A percentile compares a stretch with the other conserved stretches of the same genome.
These are phyloP conservation scores for Eurytoma adleriae DNA, from an alignment of 2,888 invertebrate species.

Conservation along the genomic window DNA sequence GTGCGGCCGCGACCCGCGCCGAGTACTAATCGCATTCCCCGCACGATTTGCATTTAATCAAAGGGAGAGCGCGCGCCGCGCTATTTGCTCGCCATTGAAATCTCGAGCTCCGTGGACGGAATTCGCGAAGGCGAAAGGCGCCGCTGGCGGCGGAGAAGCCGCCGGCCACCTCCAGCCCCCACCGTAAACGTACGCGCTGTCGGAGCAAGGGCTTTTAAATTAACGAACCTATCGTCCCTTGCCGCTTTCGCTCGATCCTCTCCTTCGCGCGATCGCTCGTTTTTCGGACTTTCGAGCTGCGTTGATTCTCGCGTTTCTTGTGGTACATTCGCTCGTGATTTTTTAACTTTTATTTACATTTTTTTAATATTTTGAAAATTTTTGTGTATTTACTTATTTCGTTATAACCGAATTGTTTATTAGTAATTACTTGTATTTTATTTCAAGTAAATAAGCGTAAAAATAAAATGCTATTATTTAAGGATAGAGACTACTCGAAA, in stretches of 20 bases:
- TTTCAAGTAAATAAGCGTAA: too few species aligned
- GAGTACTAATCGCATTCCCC: constrained; percentile 74
- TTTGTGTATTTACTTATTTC: too few species aligned
- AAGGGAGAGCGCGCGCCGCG: constrained; percentile 74
- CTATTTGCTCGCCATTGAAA: constrained; percentile 75
- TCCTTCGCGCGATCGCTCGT: neutral
- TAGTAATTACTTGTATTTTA: too few species aligned
- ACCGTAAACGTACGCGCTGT: constrained; percentile 16
- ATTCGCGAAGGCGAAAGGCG: constrained; percentile 69
- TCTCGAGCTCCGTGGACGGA: constrained; percentile 68
- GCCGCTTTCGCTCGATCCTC: constrained; percentile 28
- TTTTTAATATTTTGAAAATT: too few species aligned
- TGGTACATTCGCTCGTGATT: too few species aligned
- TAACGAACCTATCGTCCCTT: constrained; percentile 57
- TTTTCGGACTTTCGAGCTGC: too few species aligned
- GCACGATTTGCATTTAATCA: constrained; percentile 76
- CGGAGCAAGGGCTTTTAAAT: constrained; percentile 61
- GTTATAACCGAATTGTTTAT: too few species aligned
- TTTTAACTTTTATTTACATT: too few species aligned
- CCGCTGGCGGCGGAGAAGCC: constrained; percentile 19
- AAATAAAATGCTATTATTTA: too few species aligned
- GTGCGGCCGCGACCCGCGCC: neutral
- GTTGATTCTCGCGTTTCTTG: too few species aligned
- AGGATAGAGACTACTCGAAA: too few species aligned
- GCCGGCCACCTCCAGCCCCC: neutral